These are phyloP conservation scores for Drosophila obscura DNA, from an alignment of 1,140 invertebrate species.

Conservation along the genomic window DNA sequence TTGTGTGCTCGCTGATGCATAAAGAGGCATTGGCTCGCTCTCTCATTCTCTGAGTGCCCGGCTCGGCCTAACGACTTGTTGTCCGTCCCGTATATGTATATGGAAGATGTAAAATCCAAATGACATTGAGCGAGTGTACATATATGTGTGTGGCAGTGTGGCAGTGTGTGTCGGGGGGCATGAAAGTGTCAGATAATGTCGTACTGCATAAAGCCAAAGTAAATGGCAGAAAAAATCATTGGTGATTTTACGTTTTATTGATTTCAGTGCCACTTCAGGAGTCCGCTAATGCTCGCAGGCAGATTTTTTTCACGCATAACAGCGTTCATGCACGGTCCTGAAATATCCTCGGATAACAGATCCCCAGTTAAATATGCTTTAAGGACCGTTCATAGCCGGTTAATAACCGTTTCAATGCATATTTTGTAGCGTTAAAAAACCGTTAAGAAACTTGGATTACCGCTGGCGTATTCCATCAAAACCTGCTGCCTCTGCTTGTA, in stretches of 20 bases:
- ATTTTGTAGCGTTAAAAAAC: background rate
- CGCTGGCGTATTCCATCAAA: constrained; percentile 23
- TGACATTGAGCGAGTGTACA: constrained; percentile 44
- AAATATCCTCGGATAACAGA: constrained; percentile 2
- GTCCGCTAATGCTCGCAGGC: constrained; percentile 45
- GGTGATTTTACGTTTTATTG: constrained; percentile 63
- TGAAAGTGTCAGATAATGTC: constrained; percentile 54
- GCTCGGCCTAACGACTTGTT: constrained; percentile 71
- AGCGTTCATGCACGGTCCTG: constrained; percentile 4
- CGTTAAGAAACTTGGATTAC: background rate
- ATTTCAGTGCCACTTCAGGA: constrained; percentile 42
- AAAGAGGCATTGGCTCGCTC: constrained; percentile 53
- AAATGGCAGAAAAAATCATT: constrained; percentile 57
- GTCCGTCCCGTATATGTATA: constrained; percentile 39
- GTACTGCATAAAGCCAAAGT: constrained; percentile 46
- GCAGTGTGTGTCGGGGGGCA: constrained; percentile 2
- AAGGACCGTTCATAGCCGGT: background rate
- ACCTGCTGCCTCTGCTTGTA: constrained; percentile 26
- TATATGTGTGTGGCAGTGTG: constrained; percentile 4
- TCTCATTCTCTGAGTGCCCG: constrained; percentile 61
- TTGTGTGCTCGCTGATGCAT: constrained; percentile 73
- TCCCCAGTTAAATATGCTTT: background rate
- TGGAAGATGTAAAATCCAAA: constrained; percentile 66
- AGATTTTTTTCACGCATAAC: constrained; percentile 34
- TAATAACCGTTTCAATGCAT: constrained; percentile 9